Evolutionary conservation across 2,797 vertebrate species (phyloP), one percentile per base, ranked within the genome.

Genomic region (Malurus splendens): DNA sequence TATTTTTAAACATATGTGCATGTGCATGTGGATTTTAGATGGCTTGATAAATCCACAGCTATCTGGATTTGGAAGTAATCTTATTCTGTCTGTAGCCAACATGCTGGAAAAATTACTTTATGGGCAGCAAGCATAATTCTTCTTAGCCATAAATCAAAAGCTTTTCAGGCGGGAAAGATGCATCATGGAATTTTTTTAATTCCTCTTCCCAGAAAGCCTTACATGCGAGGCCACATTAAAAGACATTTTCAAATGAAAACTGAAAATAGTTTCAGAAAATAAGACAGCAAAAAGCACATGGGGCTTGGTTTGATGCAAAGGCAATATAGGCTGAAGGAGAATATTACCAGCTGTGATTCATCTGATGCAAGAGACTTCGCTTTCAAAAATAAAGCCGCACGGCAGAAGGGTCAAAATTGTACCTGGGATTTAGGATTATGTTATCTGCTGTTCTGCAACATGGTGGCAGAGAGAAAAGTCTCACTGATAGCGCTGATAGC

Each of bases 341-440:
- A 75, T 83, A 92, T 85, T 91, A 52, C 92, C 86, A 90, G 91
- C 90, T 7, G 47, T 61, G 92, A 92, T 76, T 91, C 74, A 90
- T 95, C 94, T 91, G 92, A 93, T 94, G 93, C 61, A 81, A 90
- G 82, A 85, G 72, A 61, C 76, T 91, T 68, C 28, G 74, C 92
- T 94, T 95, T 94, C 71, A 93, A 92, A 94, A 86, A 68, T 91
- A 92, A 92, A 78, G 45, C 23, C 0, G 82, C n/a, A 75, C 0
- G 0, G 67, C 24, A 0, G 71, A 89, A 91, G 93, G 92, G 91
- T 86, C 94, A 95, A 90, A 91, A 89, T 44, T 84, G 90, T 91
- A 93, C 75, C 87, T 90, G 67, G 94, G 93, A 94, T 96, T 95
- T 95, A 93, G 94, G 95, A 95, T 96, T 96, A 94, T 47, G 95